phyloP scores from a whole-genome alignment of 2,797 vertebrate species.

The Petrocephalus sullivani region DNA sequence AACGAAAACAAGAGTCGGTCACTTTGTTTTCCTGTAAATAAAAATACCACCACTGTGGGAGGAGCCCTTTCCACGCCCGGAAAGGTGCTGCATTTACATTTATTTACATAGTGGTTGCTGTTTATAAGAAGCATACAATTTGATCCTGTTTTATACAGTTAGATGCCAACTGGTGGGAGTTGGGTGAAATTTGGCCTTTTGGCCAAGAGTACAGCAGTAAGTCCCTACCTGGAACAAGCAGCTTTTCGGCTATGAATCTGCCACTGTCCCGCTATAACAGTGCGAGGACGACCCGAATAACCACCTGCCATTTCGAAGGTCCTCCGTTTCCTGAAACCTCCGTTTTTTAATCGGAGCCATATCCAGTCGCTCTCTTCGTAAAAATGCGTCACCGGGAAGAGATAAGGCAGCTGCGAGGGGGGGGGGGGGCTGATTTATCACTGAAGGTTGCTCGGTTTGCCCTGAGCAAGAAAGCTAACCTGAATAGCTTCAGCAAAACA shows the following conservation, averaged over 20 bases:
- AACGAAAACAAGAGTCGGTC: not conserved
- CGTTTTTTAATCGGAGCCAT: not conserved
- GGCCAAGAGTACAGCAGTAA: not conserved
- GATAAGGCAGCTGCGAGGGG: not conserved
- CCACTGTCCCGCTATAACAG: not conserved
- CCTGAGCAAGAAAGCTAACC: not conserved
- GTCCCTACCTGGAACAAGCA: not conserved
- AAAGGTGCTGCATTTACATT: not conserved
- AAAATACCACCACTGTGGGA: not conserved
- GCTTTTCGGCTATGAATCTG: not conserved
- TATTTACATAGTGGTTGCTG: not conserved
- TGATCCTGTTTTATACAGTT: not conserved
- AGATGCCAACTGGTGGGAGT: not conserved
- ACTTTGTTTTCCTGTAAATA: not conserved
- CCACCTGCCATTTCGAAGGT: not conserved
- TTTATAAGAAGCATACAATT: not conserved
- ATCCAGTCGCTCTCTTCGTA: not conserved
- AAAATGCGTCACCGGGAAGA: not conserved
- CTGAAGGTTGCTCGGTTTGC: not conserved
- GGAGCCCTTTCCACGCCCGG: not conserved
- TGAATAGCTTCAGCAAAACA: not conserved
- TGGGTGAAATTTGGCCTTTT: not conserved
- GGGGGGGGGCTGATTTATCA: not conserved
- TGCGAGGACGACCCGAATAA: not conserved
- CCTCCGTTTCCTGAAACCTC: not conserved